Percentiles rank a stretch among this genome's conserved stretches.
Conservation (phyloP, 35 echinoderm and acorn worm species). For the Acanthaster planci region DNA sequence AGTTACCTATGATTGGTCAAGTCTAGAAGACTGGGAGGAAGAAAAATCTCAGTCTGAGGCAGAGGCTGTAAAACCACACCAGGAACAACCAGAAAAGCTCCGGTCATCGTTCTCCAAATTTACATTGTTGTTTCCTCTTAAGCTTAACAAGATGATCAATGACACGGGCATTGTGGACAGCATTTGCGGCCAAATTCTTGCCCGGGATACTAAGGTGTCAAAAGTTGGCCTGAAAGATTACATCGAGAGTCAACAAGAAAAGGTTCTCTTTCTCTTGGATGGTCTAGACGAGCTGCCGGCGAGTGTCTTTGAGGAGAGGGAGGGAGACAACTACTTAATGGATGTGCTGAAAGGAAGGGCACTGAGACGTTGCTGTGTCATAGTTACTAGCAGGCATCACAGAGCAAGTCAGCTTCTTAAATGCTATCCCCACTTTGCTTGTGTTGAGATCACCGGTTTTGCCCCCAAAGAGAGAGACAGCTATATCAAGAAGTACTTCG, state of each 20-base stretch:
- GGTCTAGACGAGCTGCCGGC: constrained; percentile 25
- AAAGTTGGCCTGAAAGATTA: constrained; percentile 13
- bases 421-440: not conserved
- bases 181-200: constrained; percentile 27
- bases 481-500: constrained; percentile 36
- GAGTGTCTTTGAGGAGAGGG: not conserved
- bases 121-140: not conserved
- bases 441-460: constrained; percentile 25
- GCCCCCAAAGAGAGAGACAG: not conserved
- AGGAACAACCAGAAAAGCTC: not conserved
- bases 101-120: not conserved
- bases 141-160: not conserved
- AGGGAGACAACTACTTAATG: not conserved
- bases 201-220: constrained; percentile 32
- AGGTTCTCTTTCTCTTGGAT: constrained; percentile 24
- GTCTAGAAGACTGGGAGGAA: too few species aligned
- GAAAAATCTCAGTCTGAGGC: too few species aligned
- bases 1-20: not conserved
- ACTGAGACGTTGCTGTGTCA: not conserved
- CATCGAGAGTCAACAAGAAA: constrained; percentile 18
- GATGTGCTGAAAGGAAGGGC: not conserved
- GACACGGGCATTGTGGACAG: not conserved
- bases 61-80: too few species aligned
- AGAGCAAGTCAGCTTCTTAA: constrained; percentile 2
- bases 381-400: constrained; percentile 29